Evolutionary conservation across 2,797 vertebrate species (phyloP), one percentile per base, ranked within the genome.

Genomic region (Synaphobranchus kaupii): DNA sequence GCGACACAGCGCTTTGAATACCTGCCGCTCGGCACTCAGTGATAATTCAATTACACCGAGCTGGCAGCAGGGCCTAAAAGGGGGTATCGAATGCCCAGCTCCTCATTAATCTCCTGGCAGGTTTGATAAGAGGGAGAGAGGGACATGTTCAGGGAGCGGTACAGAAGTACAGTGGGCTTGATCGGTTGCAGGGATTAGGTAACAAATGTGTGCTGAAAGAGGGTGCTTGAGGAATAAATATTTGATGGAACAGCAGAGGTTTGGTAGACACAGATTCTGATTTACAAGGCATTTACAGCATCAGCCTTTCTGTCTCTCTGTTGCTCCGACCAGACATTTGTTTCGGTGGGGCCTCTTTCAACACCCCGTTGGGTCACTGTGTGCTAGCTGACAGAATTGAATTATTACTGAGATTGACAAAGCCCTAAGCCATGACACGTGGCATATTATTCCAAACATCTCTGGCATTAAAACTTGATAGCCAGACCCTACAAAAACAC

Each of bases 371-470:
- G 86, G 85, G 91, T 20, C 87, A 90, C 90, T 88, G 84, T 83
- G 84, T 91, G 90, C 89, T 89, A 90, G 90, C 60, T 66, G 63
- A 76, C 86, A 86, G 89, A 91, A 93, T 89, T 89, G 66, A 91
- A 92, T 91, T 89, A 91, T 88, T 85, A 84, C 88, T 81, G 84
- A 90, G 89, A 90, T 92, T 93, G 91, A 84, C 78, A 88, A 90
- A 89, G 48, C n/a, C 80, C n/a, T n/a, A 34, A 10, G 44, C 58
- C n/a, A 68, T 80, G n/a, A 68, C 50, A 60, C 47, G 17, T 44
- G n/a, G 17, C 60, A 25, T 20, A 17, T 44, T 34, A 54, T 47
- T 86, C 15, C n/a, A 22, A 83, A 56, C 47, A 83, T 54, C 48
- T 71, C 20, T 44, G 58, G 48, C 60, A 68, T 84, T 50, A 63